A percentile compares a stretch with the other conserved stretches of the same genome.
Conservation (phyloP, 1,140 invertebrate species). For the Periplaneta americana region DNA sequence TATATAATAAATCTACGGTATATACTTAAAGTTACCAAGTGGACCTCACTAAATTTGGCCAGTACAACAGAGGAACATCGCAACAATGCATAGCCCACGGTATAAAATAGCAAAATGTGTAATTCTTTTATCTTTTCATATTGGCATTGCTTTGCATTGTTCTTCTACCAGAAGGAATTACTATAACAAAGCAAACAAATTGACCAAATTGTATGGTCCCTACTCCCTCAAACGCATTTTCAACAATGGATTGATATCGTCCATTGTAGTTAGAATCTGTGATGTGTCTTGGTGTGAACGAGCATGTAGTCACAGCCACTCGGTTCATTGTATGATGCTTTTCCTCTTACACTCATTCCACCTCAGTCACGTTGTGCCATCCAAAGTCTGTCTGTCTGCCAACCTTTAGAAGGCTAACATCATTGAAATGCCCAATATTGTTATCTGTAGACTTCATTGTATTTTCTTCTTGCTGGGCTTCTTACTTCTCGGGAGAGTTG, state of each 20-base stretch:
- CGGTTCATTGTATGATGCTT: neutral
- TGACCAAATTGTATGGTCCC: neutral
- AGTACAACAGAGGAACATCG: too few species aligned
- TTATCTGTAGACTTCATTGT: slow-evolving; percentile 30
- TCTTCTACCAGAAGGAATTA: neutral
- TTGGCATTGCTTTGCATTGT: neutral
- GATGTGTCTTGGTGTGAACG: neutral
- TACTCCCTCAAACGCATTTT: neutral
- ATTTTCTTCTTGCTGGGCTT: slow-evolving; percentile 44
- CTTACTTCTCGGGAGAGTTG: slow-evolving; percentile 49
- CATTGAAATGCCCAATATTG: neutral
- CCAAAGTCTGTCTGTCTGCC: neutral
- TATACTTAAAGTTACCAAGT: neutral
- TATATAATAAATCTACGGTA: neutral
- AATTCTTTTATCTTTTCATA: neutral
- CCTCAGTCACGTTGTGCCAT: too few species aligned
- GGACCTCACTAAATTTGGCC: neutral
- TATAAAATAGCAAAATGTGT: neutral
- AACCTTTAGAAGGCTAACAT: neutral
- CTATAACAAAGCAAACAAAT: neutral
- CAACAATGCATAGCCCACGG: neutral
- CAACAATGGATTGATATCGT: too few species aligned
- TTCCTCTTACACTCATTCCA: neutral
- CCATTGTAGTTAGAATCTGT: too few species aligned
- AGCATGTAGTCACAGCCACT: neutral